phyloP scores from a whole-genome alignment of 2,797 vertebrate species.

The Neopelma chrysocephalum region DNA sequence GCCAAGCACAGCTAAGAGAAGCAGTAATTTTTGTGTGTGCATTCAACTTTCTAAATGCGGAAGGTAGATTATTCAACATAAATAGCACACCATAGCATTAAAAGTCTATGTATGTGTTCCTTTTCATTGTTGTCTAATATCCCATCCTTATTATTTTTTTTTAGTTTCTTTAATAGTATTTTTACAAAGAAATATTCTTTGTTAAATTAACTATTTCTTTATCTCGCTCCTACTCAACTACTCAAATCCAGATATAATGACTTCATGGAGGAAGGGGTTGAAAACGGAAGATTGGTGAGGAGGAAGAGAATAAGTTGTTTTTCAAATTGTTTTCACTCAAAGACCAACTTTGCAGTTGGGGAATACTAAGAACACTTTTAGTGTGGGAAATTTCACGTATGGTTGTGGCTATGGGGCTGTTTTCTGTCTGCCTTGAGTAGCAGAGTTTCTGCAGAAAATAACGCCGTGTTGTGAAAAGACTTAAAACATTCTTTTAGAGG shows the following conservation, averaged over 20 bases:
- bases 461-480: neutral
- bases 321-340: neutral
- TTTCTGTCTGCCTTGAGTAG: neutral
- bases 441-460: neutral
- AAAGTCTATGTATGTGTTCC: neutral
- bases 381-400: neutral
- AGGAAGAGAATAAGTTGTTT: neutral
- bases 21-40: neutral
- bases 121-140: neutral
- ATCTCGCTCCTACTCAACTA: constrained; percentile 13
- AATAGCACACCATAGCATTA: neutral
- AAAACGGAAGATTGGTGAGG: neutral
- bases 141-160: neutral
- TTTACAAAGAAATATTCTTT: constrained; percentile 26
- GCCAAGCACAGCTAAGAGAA: neutral
- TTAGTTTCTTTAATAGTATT: neutral
- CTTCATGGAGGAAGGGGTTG: neutral
- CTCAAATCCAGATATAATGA: constrained; percentile 4
- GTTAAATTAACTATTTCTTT: constrained; percentile 25
- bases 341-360: neutral
- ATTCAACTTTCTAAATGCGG: neutral
- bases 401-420: neutral
- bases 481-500: neutral
- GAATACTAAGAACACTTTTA: neutral
- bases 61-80: neutral